These are phyloP conservation scores for Ceratitis capitata DNA, from an alignment of 1,140 invertebrate species.

Conservation along the genomic window DNA sequence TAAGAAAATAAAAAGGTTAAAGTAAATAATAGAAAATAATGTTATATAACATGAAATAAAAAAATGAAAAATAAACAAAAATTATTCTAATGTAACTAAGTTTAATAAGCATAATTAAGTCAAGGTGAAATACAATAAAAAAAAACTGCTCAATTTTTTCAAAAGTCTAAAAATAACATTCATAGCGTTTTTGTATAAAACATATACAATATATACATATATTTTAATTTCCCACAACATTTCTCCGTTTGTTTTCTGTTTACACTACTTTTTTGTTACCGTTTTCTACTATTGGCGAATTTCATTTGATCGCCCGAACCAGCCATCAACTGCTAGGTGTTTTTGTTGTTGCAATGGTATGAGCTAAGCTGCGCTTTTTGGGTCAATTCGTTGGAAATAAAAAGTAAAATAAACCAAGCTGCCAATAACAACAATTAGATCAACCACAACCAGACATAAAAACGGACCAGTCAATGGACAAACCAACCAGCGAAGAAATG, in stretches of 20 bases:
- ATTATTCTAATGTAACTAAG: too few species aligned
- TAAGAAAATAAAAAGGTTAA: too few species aligned
- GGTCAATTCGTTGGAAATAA: not conserved
- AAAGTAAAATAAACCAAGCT: not conserved
- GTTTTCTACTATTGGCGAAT: conserved; percentile 9
- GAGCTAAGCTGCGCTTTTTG: conserved; percentile 15
- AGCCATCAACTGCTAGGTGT: not conserved
- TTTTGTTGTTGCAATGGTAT: not conserved
- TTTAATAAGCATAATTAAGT: too few species aligned
- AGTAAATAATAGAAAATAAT: too few species aligned
- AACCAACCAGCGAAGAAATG: not conserved
- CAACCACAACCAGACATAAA: not conserved
- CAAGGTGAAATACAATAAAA: too few species aligned
- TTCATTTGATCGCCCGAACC: not conserved
- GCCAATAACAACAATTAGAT: not conserved
- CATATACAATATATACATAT: too few species aligned
- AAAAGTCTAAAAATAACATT: too few species aligned
- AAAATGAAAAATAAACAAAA: too few species aligned
- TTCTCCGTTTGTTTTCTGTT: not conserved
- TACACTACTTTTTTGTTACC: not conserved
- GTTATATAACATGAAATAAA: too few species aligned
- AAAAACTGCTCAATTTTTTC: too few species aligned
- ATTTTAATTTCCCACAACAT: not conserved
- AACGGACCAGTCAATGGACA: not conserved
- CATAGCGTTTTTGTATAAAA: not conserved